phyloP scores from a whole-genome alignment of 2,113 vertebrate genomes.

The Clupea harengus region DNA sequence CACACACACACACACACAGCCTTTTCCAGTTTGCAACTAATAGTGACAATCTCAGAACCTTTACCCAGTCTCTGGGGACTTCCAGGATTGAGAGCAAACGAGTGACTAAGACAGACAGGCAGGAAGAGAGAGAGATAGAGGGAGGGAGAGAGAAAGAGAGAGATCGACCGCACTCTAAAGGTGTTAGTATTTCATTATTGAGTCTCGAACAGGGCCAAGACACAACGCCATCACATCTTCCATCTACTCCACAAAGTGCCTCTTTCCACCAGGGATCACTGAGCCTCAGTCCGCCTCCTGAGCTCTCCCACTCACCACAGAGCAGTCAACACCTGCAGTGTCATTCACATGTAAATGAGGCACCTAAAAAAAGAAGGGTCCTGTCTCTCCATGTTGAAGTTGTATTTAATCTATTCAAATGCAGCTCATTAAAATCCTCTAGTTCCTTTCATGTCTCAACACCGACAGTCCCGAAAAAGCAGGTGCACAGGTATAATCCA shows the following conservation, averaged over 20 bases:
- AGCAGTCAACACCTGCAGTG: background rate
- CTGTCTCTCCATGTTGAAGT: background rate
- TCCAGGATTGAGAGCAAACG: background rate
- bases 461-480: background rate
- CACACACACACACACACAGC: background rate
- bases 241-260: conserved; percentile 1
- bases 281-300: too few relatives aligned
- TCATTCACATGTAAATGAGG: background rate
- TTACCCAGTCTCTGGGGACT: background rate
- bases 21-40: background rate
- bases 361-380: background rate
- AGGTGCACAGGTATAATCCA: background rate
- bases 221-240: background rate
- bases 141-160: background rate
- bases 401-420: background rate
- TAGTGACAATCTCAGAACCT: background rate
- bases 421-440: background rate
- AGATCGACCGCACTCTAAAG: background rate
- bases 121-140: background rate
- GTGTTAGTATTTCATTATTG: conserved; percentile 17
- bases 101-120: background rate
- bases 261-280: background rate
- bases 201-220: background rate
- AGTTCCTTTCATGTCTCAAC: background rate
- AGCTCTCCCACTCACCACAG: background rate